Evolutionary conservation across 2,888 invertebrate genomes (phyloP).

Genomic region (Venusia cambrica): DNA sequence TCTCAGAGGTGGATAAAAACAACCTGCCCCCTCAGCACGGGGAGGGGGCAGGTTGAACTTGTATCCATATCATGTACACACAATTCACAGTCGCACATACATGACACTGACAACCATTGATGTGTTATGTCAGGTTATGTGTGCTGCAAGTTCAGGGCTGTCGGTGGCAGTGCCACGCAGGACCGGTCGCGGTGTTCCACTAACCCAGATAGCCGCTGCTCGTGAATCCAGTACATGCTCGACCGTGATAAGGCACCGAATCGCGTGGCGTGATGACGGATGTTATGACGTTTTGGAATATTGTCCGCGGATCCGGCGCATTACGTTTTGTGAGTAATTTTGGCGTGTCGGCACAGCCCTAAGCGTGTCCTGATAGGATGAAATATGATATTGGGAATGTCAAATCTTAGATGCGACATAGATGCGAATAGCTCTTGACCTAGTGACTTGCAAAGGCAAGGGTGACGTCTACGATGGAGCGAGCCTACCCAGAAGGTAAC

Average conservation of each 20-base stretch:
- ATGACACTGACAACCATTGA: conserved; percentile 40
- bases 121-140: no score
- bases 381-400: no score
- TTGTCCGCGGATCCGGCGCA: conserved; percentile 13
- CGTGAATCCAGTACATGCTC: conserved; percentile 5
- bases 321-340: conserved; percentile 5
- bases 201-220: conserved; percentile 37
- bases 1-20: no score
- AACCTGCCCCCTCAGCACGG: no score
- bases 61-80: conserved; percentile 22
- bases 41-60: no score
- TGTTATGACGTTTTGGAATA: conserved; percentile 15
- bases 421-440: no score
- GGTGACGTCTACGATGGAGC: no score
- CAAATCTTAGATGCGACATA: no score
- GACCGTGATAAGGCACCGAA: conserved; percentile 7
- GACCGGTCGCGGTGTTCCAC: conserved; percentile 52
- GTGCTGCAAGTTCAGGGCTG: conserved; percentile 70
- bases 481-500: no score
- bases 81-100: conserved; percentile 25
- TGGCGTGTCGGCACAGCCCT: no score
- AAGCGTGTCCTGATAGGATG: no score
- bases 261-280: conserved; percentile 5
- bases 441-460: no score
- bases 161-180: conserved; percentile 27